Base-by-base conservation (phyloP, 2,888 invertebrate genomes). In the Morpho helenor region DNA sequence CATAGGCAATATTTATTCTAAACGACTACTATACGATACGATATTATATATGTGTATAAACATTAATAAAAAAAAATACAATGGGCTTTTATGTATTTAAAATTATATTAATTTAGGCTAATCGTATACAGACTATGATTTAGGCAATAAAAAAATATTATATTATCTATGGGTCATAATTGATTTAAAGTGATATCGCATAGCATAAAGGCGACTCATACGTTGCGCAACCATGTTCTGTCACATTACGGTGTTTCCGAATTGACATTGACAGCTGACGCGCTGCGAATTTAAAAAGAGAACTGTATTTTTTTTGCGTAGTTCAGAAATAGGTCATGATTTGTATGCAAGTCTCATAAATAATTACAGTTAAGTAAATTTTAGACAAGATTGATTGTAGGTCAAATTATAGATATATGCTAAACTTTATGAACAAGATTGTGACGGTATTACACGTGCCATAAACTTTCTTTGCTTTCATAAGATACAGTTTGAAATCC, bases 211-310 rank as follows among this genome's bases (percentile, higher is more conserved):
- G 54, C n/a, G 23, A 59, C 59, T 60, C 53, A 60, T 60, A 60
- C 61, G 63, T 69, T 64, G 62, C 66, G 66, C 65, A 67, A 65
- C 60, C 49, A 45, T 16, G 55, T 61, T 61, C 55, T 55, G 55
- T 49, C 55, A 49, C 55, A 49, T 63, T 67, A 68, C 68, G 66
- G 68, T 69, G 64, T 65, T 66, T 61, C 61, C 51, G 44, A 59
- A 62, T 42, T 61, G 66, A 67, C 66, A 64, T 61, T 65, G 62
- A 60, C 68, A 69, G 65, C 44, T 57, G 65, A 65, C 76, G 78
- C 71, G 77, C 72, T 79, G 87, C 82, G 85, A 87, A 87, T 88
- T 84, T 82, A 76, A 79, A 87, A 83, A 74, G 75, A 79, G 49
- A 54, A 77, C 78, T 75, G 77, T 79, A 71, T 69, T 74, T 69